Base-by-base conservation (phyloP, 2,888 invertebrate genomes). In the Slavum lentiscoides region DNA sequence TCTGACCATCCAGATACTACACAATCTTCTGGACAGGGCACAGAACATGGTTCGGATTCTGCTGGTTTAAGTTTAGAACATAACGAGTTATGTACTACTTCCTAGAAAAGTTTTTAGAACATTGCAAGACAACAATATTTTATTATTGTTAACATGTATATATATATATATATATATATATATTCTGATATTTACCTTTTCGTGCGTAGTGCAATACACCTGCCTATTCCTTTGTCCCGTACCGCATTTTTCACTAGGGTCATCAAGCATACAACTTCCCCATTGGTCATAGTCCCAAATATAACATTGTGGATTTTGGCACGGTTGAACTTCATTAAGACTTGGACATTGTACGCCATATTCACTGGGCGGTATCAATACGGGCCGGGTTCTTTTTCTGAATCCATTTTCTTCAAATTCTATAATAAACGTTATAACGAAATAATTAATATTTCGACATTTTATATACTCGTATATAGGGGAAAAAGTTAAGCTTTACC, bases 1-100 rank as follows among this genome's bases (percentile, higher is more conserved):
- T 87, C 84, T 0, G 88, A 89, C 91, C 91, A 92, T 0, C 90
- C 87, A 0, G 91, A 90, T 73, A 91, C 88, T 49, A 91, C 91
- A 85, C 91, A 91, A 87, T 92, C 92, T n/a, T 89, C 89, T 0
- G 91, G 89, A 85, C 91, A 91, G 2, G 91, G 91, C 83, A 91
- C 89, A 83, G 90, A 88, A 84, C 92, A 92, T 11, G 89, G 88
- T 84, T 90, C 90, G 58, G 87, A 88, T 64, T 88, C 87, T 0
- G 88, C 86, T 0, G 90, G 89, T 82, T 85, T 85, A 0, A 88
- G 86, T 0, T 88, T 87, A 62, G 87, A 87, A 85, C 89, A 89
- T 87, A 89, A 88, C 0, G 88, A 88, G 15, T 88, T 88, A 49
- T 88, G 88, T 0, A 89, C 89, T 82, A 88, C 88, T 75, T 88